Evolutionary conservation across 2,113 vertebrate species (phyloP).

Genomic region (Spermophilus dauricus): DNA sequence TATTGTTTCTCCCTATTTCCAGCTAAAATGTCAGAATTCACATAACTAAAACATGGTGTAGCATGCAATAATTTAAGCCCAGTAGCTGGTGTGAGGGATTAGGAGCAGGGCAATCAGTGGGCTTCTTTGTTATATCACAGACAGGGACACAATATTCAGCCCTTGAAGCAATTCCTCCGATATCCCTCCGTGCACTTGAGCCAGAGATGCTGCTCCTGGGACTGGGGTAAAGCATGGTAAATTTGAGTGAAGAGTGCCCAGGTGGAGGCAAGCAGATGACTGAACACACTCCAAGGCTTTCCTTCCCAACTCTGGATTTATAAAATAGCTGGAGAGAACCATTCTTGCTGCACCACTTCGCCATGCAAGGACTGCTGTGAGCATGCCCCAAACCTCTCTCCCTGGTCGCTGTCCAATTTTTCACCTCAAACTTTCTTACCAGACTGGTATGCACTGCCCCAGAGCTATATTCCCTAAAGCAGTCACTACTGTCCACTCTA

Average conservation of each 20-base stretch:
- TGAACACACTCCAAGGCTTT: accelerated
- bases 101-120: not conserved
- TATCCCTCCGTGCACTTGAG: not conserved
- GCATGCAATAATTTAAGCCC: not conserved
- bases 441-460: accelerated
- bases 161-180: not conserved
- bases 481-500: not conserved
- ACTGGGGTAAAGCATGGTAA: not conserved
- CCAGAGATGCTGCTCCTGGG: not conserved
- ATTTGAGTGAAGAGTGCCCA: no score
- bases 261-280: not conserved
- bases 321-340: not conserved
- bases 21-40: constrained; percentile 10
- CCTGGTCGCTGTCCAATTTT: not conserved
- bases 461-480: not conserved
- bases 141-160: not conserved
- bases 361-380: not conserved
- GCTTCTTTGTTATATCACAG: not conserved
- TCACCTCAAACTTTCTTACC: not conserved
- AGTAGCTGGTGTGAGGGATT: not conserved
- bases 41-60: not conserved
- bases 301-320: not conserved
- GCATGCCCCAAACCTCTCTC: not conserved
- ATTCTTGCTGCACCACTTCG: not conserved
- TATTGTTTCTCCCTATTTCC: not conserved